Evolutionary conservation across 2,113 vertebrate genomes (phyloP).

Genomic region (Cariama cristata): DNA sequence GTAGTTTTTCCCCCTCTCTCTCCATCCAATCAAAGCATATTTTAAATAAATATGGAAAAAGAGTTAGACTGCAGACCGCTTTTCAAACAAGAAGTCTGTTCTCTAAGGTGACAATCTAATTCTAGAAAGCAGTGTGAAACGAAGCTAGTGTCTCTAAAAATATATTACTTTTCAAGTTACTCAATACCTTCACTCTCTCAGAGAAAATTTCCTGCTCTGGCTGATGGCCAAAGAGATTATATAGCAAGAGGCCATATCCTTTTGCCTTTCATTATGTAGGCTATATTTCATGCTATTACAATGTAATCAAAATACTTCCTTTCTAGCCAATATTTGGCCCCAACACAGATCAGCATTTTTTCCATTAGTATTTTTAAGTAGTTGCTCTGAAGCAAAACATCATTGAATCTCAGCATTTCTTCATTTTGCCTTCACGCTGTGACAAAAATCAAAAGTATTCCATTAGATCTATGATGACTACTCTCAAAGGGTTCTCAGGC

Average conservation of each 20-base stretch:
- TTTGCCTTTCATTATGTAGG: constrained; percentile 65
- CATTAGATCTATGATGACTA: constrained; percentile 19
- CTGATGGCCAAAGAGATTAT: constrained; percentile 72
- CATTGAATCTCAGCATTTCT: background rate
- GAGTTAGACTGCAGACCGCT: background rate
- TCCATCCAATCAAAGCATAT: background rate
- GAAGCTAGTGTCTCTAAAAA: constrained; percentile 57
- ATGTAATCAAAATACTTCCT: constrained; percentile 62
- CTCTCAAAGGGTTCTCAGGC: constrained; percentile 39
- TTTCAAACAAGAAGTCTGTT: constrained; percentile 30
- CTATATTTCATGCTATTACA: constrained; percentile 69
- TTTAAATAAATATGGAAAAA: background rate
- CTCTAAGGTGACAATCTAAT: constrained; percentile 45
- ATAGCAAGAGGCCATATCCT: constrained; percentile 56
- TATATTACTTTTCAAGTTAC: constrained; percentile 67
- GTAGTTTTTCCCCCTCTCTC: background rate
- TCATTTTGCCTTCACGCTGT: constrained; percentile 17
- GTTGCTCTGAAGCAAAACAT: background rate
- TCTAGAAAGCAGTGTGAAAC: constrained; percentile 54
- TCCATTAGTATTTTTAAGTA: constrained; percentile 54
- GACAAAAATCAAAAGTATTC: constrained; percentile 20
- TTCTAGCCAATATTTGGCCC: constrained; percentile 54
- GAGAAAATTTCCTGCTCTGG: constrained; percentile 73
- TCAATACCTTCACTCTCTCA: constrained; percentile 32
- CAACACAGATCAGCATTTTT: constrained; percentile 43